Evolutionary conservation across 2,797 vertebrate genomes (phyloP), one percentile per base, ranked within the genome.

Genomic region (Anguilla marmorata): DNA sequence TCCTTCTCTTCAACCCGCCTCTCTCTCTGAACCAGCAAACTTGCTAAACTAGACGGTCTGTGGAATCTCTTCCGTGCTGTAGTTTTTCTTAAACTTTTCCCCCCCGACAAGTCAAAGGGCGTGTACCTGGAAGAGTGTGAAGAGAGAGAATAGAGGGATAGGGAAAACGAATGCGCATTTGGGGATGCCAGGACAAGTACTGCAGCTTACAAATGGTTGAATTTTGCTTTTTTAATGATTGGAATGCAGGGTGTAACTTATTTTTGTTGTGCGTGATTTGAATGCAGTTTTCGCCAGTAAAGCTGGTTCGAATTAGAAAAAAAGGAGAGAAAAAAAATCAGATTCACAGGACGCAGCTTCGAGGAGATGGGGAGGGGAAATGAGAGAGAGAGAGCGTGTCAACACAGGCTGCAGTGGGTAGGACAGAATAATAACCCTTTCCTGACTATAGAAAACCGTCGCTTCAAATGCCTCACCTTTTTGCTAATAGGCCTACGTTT

Each of bases 11-110:
- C 92, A 91, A 92, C 93, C 91, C 91, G 91, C 24, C 92, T 90
- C 91, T 52, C 92, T 52, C 50, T 52, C 92, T 93, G 93, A 92
- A 92, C 85, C 88, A 94, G 91, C 89, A 89, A 93, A 94, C 92
- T 95, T 93, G 94, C 93, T 92, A 93, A 94, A 93, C 91, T 95
- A 92, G 96, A 94, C 95, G 91, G 89, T 91, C 95, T 93, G 91
- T 92, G 93, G 89, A 95, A 91, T 91, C 94, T 96, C 96, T 97
- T 97, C 96, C 96, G 96, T 96, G 95, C 96, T 96, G 96, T 95
- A 85, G 89, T 54, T 69, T 94, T 93, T 91, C 93, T 93, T 91
- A 92, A 95, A 94, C 92, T 92, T 94, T 94, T 92, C 90, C 89
- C 91, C 93, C 92, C 91, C 95, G 92, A 95, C 94, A 95, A 95